Evolutionary conservation across 2,797 vertebrate genomes (phyloP).

Genomic region (Bucorvus abyssinicus): DNA sequence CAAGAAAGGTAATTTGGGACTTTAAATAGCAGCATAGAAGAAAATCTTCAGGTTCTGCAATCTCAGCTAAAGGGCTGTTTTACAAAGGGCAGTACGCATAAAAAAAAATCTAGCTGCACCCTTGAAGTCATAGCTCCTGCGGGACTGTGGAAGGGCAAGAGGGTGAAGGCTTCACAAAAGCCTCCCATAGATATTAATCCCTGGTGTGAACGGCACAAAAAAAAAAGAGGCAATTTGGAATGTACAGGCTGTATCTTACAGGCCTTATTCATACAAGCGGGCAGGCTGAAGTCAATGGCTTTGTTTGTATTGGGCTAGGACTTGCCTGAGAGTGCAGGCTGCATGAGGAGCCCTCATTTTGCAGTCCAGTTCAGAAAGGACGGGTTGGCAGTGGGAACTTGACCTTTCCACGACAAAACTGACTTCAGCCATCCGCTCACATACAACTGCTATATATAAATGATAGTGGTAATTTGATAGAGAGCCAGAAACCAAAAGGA

Average conservation of each 20-base stretch:
- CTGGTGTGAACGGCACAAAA: slow-evolving; percentile 19
- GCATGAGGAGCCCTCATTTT: not conserved
- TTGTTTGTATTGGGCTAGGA: slow-evolving; percentile 20
- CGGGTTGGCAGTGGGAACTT: not conserved
- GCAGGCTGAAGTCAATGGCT: not conserved
- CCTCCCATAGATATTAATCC: slow-evolving; percentile 34
- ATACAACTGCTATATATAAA: not conserved
- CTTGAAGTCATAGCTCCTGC: slow-evolving; percentile 30
- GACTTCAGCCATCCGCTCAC: not conserved
- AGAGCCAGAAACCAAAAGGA: not conserved
- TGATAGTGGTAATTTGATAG: not conserved
- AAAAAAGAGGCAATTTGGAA: slow-evolving; percentile 31
- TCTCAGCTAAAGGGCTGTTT: not conserved
- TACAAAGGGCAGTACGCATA: not conserved
- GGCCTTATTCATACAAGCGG: slow-evolving; percentile 13
- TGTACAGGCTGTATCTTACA: slow-evolving; percentile 9
- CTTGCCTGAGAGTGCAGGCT: not conserved
- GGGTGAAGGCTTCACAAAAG: slow-evolving; percentile 26
- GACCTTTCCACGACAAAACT: not conserved
- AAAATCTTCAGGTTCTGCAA: slow-evolving; percentile 7
- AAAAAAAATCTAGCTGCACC: not conserved
- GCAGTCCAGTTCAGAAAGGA: not conserved
- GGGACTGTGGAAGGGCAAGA: slow-evolving; percentile 19
- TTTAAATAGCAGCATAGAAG: slow-evolving; percentile 9
- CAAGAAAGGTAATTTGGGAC: not conserved